Evolutionary conservation across 2,888 invertebrate species (phyloP).

Genomic region (Pemphredon lugubris): DNA sequence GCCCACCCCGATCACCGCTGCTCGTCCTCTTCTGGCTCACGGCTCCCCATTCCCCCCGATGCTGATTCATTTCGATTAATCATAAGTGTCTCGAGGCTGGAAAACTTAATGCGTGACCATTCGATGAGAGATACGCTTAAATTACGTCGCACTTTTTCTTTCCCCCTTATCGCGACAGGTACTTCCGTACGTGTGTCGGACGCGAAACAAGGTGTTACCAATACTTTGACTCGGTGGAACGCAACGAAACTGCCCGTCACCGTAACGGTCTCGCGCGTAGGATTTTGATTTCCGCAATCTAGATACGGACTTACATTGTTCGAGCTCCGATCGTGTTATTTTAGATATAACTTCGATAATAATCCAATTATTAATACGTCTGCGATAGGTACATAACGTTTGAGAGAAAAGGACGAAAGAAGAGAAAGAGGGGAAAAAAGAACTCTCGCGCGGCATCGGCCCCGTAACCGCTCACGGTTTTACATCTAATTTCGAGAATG

Average conservation of each 20-base stretch:
- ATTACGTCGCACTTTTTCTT: slow-evolving; percentile 5
- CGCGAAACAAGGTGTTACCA: background rate
- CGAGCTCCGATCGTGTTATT: background rate
- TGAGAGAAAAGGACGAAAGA: no score
- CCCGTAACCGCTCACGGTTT: slow-evolving; percentile 26
- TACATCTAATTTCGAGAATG: slow-evolving; percentile 11
- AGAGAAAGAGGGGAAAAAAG: background rate
- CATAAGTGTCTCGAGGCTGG: slow-evolving; percentile 48
- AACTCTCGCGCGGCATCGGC: background rate
- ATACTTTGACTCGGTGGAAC: slow-evolving; percentile 11
- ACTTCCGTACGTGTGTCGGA: background rate
- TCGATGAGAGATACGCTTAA: slow-evolving; percentile 1
- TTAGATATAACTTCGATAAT: no score
- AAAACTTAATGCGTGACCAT: slow-evolving; percentile 33
- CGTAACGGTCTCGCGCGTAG: background rate
- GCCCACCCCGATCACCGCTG: slow-evolving; percentile 75
- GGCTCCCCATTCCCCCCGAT: slow-evolving; percentile 15
- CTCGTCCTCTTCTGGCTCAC: slow-evolving; percentile 41
- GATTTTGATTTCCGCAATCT: background rate
- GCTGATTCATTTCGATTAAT: slow-evolving; percentile 72
- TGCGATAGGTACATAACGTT: no score
- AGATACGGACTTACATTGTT: no score
- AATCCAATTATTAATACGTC: no score
- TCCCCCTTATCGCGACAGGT: background rate
- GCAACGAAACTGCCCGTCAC: background rate